phyloP scores from a whole-genome alignment of 2,888 invertebrate genomes.

The Rhamphomyia laevipes region DNA sequence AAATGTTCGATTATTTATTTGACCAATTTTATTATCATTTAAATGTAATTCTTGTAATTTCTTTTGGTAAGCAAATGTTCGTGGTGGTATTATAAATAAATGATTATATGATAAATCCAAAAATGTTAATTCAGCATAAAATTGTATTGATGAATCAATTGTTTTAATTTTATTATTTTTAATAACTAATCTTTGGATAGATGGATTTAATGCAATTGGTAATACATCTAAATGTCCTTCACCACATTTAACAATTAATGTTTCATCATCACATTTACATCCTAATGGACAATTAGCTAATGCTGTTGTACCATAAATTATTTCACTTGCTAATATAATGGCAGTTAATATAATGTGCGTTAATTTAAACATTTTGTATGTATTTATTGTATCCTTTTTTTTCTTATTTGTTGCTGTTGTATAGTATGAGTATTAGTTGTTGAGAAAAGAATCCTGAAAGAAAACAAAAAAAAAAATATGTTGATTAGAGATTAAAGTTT shows the following conservation, averaged over 20 bases:
- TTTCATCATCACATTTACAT: conserved; percentile 83
- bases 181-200: conserved; percentile 72
- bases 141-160: conserved; percentile 79
- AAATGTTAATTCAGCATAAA: conserved; percentile 75
- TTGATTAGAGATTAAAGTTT: no score
- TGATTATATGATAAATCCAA: conserved; percentile 77
- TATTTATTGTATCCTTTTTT: no score
- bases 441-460: no score
- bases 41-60: conserved; percentile 73
- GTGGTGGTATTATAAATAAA: conserved; percentile 65
- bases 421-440: no score
- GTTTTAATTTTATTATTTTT: conserved; percentile 79
- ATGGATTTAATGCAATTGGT: conserved; percentile 84
- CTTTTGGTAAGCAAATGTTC: conserved; percentile 68
- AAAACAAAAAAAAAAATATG: no score
- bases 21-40: conserved; percentile 74
- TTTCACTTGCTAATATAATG: not conserved
- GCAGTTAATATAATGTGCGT: not conserved
- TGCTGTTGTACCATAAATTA: conserved; percentile 18
- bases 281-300: conserved; percentile 73
- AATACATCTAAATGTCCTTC: conserved; percentile 78
- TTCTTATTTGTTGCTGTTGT: no score
- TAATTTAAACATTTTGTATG: not conserved
- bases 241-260: conserved; percentile 73
- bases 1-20: conserved; percentile 67